Base-by-base conservation (phyloP, 2,113 vertebrate genomes). In the Pipa parva region DNA sequence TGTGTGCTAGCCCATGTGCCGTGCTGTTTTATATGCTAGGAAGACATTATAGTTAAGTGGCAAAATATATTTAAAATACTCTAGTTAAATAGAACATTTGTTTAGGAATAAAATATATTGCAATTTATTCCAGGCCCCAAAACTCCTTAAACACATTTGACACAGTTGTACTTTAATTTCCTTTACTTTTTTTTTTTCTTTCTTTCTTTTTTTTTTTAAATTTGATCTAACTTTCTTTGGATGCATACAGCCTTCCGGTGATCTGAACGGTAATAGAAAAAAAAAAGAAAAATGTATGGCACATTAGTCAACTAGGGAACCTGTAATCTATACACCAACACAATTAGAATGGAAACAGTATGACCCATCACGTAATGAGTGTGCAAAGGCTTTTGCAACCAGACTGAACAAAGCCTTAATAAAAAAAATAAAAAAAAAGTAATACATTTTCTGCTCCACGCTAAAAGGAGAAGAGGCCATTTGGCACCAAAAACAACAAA, bases 401-500 rank as follows among this genome's bases (percentile, higher is more conserved):
- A 74, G 54, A 67, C 49, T 63, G 67, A n/a, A n/a, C n/a, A n/a
- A n/a, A n/a, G n/a, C n/a, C 69, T 24, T 65, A 25, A 73, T 31
- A 60, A 63, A 67, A 71, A 42, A 64, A 65, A 1, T 55, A 63
- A 72, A 50, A 52, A 27, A 70, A 59, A 63, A 36, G 2, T 39
- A 18, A 33, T 7, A 45, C 45, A 42, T n/a, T 20, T 33, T 36
- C 20, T 21, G 25, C 24, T 61, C 57, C 49, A 61, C 18, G 5
- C 7, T 59, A 48, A 61, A 60, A 59, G 18, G 24, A 52, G 11
- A 58, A 63, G 62, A 81, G 80, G 79, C 84, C 84, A 74, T 84
- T 90, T 90, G 88, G 86, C 87, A 90, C 83, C 73, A 78, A n/a
- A 36, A 71, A 77, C 80, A 84, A 74, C 75, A 66, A 20, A 48